Base-by-base conservation (phyloP, 2,888 invertebrate species). In the Eupithecia exiguata region DNA sequence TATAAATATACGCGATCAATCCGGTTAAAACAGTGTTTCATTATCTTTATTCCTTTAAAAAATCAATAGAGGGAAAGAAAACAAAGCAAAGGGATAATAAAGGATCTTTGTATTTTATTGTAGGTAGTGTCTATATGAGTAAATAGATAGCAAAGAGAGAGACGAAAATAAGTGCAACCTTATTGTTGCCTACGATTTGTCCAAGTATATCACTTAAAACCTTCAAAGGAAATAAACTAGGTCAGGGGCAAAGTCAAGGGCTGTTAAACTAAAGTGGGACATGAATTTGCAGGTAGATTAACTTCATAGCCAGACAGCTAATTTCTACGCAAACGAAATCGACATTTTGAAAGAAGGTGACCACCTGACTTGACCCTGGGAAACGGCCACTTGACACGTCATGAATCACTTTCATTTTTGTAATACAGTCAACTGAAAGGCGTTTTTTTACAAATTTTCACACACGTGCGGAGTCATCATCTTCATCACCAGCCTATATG, bases 221-320 rank as follows among this genome's bases (percentile, higher is more conserved):
- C 63, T n/a, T 63, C n/a, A 63, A 35, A 63, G 63, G 36, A 35
- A 63, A 63, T 35, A n/a, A 63, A 63, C 63, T 63, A n/a, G 74
- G 74, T 69, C 74, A 74, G 9, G 74, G 74, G 14, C 67, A 66
- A 63, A 53, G 49, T 30, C 21, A 25, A 5, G 16, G 38, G 16
- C 16, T 63, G 53, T 53, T 53, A 21, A 21, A 53, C 21, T 53
- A 53, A 53, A 66, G 65, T 38, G 40, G 61, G 53, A 72, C 58
- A 69, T 65, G 35, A 65, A 68, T 58, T 53, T 7, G 53, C n/a
- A 69, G 16, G 43, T 69, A 61, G 68, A 70, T 75, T 67, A 69
- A 43, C 49, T 66, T 53, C 38, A 68, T 68, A 35, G 69, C 21
- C 21, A 14, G 66, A 25, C 16, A 67, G 53, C 53, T 53, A 10